phyloP scores from a whole-genome alignment of 2,113 vertebrate species.

The Megaptera novaeangliae region DNA sequence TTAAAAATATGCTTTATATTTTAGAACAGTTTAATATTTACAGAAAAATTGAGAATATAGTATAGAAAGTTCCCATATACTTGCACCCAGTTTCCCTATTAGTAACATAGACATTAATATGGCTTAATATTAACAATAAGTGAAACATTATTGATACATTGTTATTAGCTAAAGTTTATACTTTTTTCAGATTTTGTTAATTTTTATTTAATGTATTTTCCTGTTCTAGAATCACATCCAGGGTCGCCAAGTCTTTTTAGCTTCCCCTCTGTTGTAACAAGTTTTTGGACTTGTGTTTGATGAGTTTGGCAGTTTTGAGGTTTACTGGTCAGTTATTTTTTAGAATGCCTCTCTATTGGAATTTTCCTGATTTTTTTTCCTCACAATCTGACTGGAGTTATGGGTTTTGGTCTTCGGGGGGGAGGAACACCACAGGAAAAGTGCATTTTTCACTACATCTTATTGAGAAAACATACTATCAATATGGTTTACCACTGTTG shows the following conservation, averaged over 20 bases:
- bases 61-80: background rate
- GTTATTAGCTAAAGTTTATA: background rate
- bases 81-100: background rate
- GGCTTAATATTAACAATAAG: background rate
- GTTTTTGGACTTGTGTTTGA: background rate
- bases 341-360: background rate
- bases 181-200: background rate
- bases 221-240: background rate
- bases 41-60: background rate
- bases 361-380: background rate
- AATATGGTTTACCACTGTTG: background rate
- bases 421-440: background rate
- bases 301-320: background rate
- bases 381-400: background rate
- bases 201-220: background rate
- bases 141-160: background rate
- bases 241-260: background rate
- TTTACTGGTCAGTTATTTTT: background rate
- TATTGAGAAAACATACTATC: background rate
- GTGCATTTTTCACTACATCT: background rate
- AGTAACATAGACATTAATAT: background rate
- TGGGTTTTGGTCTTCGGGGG: background rate
- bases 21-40: background rate
- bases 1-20: background rate
- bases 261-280: background rate